Percentiles rank a stretch among this genome's conserved stretches.
phyloP scores from a whole-genome alignment of 1,140 invertebrate species.

The Zaprionus davidi region DNA sequence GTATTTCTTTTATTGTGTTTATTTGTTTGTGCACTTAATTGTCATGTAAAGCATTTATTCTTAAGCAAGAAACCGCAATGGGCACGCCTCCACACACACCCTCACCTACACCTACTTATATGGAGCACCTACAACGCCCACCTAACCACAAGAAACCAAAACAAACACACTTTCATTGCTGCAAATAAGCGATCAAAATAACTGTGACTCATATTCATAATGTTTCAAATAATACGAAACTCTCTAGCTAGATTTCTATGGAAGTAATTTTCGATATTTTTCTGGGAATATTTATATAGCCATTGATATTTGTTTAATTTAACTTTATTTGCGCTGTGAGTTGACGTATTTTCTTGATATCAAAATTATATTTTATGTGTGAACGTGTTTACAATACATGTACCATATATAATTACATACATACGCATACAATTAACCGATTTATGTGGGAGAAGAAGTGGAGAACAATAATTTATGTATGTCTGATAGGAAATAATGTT shows the following conservation, averaged over 20 bases:
- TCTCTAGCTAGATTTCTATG: neutral
- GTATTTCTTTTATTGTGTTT: constrained; percentile 17
- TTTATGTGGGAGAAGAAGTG: too few relatives aligned
- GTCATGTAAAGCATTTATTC: constrained; percentile 51
- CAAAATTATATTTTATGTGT: too few relatives aligned
- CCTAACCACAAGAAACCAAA: constrained; percentile 10
- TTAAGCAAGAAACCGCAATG: constrained; percentile 52
- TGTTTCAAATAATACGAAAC: neutral
- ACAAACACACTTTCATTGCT: constrained; percentile 39
- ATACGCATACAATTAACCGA: too few relatives aligned
- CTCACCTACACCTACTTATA: constrained; percentile 26
- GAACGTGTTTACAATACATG: too few relatives aligned
- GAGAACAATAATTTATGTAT: too few relatives aligned
- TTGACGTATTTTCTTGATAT: neutral
- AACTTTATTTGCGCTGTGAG: neutral
- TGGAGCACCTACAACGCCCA: constrained; percentile 19
- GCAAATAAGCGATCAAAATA: neutral
- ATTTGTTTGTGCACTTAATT: constrained; percentile 49
- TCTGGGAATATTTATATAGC: neutral
- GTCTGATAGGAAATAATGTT: too few relatives aligned
- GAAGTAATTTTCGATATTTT: neutral
- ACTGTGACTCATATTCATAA: constrained; percentile 22
- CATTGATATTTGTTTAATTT: neutral
- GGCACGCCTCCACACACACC: constrained; percentile 45
- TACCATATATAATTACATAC: too few relatives aligned